These are phyloP conservation scores for Dendrocincla fuliginosa DNA, from an alignment of 2,797 vertebrate species.

Conservation along the genomic window DNA sequence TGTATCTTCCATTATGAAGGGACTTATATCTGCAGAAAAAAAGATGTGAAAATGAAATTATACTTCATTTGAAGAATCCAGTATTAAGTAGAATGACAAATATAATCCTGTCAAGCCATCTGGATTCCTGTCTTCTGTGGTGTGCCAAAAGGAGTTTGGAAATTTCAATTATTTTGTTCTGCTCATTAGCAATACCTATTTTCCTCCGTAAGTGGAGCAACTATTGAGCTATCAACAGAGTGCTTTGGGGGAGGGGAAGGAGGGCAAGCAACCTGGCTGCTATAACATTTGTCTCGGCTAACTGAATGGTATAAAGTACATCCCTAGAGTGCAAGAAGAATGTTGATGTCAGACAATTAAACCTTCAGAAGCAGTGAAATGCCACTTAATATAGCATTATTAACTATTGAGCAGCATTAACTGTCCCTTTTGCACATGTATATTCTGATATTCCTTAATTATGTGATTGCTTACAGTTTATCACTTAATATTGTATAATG, in stretches of 20 bases:
- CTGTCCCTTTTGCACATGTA: background rate
- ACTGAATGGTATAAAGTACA: background rate
- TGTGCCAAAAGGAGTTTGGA: background rate
- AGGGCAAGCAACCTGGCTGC: background rate
- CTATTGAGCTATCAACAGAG: background rate
- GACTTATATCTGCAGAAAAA: background rate
- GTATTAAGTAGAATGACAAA: background rate
- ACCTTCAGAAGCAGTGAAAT: background rate
- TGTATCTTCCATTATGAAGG: background rate
- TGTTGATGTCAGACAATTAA: slow-evolving; percentile 7
- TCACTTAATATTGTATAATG: background rate
- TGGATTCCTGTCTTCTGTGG: background rate
- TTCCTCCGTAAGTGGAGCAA: background rate
- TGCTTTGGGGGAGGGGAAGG: background rate
- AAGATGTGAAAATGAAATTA: background rate
- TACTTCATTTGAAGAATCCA: background rate
- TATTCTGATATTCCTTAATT: background rate
- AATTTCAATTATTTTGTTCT: background rate
- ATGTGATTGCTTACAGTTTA: background rate
- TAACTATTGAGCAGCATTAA: background rate
- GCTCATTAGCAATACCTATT: background rate
- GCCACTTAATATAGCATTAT: background rate
- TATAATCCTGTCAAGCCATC: background rate
- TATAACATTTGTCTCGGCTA: background rate
- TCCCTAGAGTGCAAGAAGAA: background rate